Evolutionary conservation across 2,888 invertebrate genomes (phyloP), one percentile per base, ranked within the genome.

Genomic region (Sylvicola cinctus): DNA sequence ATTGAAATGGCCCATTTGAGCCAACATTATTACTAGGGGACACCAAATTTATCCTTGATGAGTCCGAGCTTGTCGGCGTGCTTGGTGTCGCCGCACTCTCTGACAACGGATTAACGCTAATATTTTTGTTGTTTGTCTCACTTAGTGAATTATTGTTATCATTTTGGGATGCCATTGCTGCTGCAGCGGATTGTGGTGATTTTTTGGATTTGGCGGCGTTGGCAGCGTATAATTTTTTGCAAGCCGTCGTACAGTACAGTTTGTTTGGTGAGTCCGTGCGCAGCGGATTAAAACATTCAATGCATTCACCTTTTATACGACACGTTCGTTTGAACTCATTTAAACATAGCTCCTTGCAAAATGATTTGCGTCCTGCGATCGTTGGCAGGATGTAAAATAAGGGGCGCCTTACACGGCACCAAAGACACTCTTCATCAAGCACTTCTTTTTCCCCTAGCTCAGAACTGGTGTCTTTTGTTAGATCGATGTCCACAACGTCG

Each of bases 271-370:
- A 66, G 46, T 66, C 70, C 32, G 54, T 47, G 45, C 76, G 63
- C 45, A 88, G 83, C 40, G 81, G 80, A 60, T 79, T 84, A 58
- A 84, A 84, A 60, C 88, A 90, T 50, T 79, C 74, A 40, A 77
- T 66, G 54, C 88, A 88, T 32, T 83, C 78, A 37, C 84, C 85
- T 61, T 85, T 80, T 46, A 75, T 74, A 47, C 83, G 83, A 2
- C 84, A 84, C 54, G 84, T 84, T 34, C 87, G 70, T n/a, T n/a
- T n/a, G 53, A 85, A 88, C 60, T 85, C 84, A 2, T 79, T 74
- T 31, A 88, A 66, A 58, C 88, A 90, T 20, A 75, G 77, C 56
- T 85, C 84, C 1, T 88, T 85, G 57, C 88, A 90, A 55, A 88
- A 90, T 51, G 87, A 87, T 49, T 85, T 87, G 32, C 49, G 84